Evolutionary conservation across 2,888 invertebrate genomes (phyloP).

Genomic region (Nomada flava): DNA sequence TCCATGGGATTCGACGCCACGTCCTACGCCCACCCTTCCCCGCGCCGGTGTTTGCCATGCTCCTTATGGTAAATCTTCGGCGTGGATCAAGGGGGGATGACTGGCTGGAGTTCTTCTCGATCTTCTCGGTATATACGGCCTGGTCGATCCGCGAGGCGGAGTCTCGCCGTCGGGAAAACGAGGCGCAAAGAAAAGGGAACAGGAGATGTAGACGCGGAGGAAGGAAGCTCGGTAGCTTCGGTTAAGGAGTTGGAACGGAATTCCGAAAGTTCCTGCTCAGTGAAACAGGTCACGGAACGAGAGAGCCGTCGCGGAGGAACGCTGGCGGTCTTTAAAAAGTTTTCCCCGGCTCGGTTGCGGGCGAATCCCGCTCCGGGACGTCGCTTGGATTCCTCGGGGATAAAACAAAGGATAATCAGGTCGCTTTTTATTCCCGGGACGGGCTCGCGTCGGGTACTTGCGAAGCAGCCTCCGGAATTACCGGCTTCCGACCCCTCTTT

Average conservation of each 20-base stretch:
- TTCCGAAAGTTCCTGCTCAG: constrained; percentile 62
- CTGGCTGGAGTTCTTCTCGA: constrained; percentile 24
- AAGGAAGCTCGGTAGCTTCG: constrained; percentile 19
- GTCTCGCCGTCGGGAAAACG: constrained; percentile 19
- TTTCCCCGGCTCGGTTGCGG: constrained; percentile 50
- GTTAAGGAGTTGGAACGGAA: constrained; percentile 46
- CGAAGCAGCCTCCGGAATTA: constrained; percentile 62
- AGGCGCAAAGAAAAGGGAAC: constrained; percentile 1
- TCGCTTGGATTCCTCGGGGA: constrained; percentile 66
- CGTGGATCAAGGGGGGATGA: constrained; percentile 16
- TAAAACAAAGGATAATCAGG: constrained; percentile 76
- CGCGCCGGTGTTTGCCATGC: constrained; percentile 25
- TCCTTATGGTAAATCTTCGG: constrained; percentile 48
- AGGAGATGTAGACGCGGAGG: constrained; percentile 9
- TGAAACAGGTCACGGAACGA: constrained; percentile 76
- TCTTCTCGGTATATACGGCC: neutral
- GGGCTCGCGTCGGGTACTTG: constrained; percentile 34
- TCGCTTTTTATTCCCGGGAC: constrained; percentile 72
- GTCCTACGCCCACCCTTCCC: constrained; percentile 7
- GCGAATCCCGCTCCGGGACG: constrained; percentile 31
- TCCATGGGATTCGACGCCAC: constrained; percentile 33
- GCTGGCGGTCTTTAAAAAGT: constrained; percentile 74
- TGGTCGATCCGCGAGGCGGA: constrained; percentile 19
- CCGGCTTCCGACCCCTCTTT: constrained; percentile 53
- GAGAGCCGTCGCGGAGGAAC: constrained; percentile 37